A percentile compares a stretch with the other conserved stretches of the same genome.
Conservation (phyloP, 2,797 vertebrate genomes). For the Loris lydekkerianus region DNA sequence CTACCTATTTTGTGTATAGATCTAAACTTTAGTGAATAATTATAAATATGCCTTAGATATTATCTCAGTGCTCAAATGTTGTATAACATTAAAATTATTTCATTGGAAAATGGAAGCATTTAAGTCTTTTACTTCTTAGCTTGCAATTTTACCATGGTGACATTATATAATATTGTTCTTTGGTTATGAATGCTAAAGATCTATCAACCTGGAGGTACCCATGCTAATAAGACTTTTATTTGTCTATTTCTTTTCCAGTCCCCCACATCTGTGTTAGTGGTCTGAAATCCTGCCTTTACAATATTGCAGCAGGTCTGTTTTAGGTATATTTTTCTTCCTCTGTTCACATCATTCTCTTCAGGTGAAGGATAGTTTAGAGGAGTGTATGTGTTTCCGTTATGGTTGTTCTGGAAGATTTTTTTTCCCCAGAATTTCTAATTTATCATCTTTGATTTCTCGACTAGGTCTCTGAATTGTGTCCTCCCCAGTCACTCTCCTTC, state of each 20-base stretch:
- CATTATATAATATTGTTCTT: neutral
- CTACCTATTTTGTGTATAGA: neutral
- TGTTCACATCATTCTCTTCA: neutral
- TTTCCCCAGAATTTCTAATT: neutral
- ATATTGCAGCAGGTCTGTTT: neutral
- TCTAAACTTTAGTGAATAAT: neutral
- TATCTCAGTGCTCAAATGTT: neutral
- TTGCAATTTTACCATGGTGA: neutral
- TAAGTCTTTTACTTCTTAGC: neutral
- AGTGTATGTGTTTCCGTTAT: neutral
- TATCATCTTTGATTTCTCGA: neutral
- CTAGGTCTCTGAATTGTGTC: neutral
- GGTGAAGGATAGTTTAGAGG: neutral
- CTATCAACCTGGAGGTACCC: neutral
- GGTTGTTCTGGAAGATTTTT: neutral
- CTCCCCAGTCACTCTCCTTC: neutral
- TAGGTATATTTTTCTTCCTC: neutral
- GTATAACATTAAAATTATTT: neutral
- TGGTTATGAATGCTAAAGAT: neutral
- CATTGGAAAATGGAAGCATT: slow-evolving; percentile 15
- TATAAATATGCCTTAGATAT: neutral
- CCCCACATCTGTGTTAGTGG: neutral
- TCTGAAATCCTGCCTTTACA: neutral
- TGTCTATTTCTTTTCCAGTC: slow-evolving; percentile 25
- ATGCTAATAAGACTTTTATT: neutral